Evolutionary conservation across 2,797 vertebrate genomes (phyloP).

Genomic region (Glossophaga mutica): DNA sequence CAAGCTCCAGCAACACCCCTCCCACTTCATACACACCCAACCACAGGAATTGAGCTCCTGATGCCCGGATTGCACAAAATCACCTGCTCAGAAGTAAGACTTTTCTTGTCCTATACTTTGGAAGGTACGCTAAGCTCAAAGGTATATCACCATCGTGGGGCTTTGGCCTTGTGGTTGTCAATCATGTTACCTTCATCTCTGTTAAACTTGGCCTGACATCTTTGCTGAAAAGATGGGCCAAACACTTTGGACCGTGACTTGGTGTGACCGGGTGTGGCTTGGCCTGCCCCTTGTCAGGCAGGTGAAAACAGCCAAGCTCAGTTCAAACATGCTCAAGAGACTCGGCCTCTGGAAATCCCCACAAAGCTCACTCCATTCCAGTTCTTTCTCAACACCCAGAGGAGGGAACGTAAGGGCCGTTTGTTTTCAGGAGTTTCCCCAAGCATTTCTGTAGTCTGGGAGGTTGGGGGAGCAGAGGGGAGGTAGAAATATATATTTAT

Average conservation of each 20-base stretch:
- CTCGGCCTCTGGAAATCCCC: slow-evolving; percentile 53
- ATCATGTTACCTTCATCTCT: slow-evolving; percentile 2
- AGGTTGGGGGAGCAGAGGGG: background rate
- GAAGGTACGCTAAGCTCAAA: background rate
- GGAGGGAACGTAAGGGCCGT: background rate
- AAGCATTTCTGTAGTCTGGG: background rate
- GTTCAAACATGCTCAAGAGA: slow-evolving; percentile 20
- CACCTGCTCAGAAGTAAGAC: background rate
- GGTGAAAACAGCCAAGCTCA: slow-evolving; percentile 18
- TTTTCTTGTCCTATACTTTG: background rate
- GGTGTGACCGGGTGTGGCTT: background rate
- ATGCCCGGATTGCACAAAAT: background rate
- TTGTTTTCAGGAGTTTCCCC: background rate
- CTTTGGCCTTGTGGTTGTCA: background rate
- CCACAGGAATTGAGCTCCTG: background rate
- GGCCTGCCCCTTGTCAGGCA: background rate
- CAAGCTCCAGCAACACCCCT: background rate
- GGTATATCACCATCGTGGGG: background rate
- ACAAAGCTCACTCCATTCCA: slow-evolving; percentile 41
- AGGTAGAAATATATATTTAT: background rate
- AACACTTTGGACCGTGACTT: slow-evolving; percentile 18
- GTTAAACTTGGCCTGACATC: slow-evolving; percentile 1
- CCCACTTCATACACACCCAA: background rate
- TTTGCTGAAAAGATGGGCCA: slow-evolving; percentile 29
- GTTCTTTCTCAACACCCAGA: slow-evolving; percentile 62